Conservation (phyloP, 2,888 invertebrate species). For the Troglohyphantes excavatus region DNA sequence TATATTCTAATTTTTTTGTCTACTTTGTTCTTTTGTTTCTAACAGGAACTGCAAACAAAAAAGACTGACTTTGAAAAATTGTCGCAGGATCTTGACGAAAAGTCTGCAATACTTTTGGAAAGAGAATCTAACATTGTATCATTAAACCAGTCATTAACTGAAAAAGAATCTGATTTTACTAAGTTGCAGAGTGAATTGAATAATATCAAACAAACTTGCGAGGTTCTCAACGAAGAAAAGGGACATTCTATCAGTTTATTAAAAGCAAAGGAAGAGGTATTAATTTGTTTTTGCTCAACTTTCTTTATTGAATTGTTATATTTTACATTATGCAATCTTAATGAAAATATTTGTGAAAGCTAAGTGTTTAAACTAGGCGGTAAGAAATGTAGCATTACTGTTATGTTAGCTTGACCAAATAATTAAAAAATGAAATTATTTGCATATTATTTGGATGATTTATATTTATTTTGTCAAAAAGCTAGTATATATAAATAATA, state of each 20-base stretch:
- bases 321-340: neutral
- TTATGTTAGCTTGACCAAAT: too few species aligned
- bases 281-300: neutral
- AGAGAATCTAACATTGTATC: constrained; percentile 38
- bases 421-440: too few species aligned
- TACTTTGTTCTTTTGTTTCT: too few species aligned
- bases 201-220: neutral
- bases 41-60: constrained; percentile 23
- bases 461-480: too few species aligned
- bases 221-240: constrained; percentile 33
- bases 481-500: too few species aligned
- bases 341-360: neutral
- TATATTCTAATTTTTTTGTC: too few species aligned
- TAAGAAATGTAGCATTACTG: too few species aligned
- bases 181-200: constrained; percentile 23
- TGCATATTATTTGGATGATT: too few species aligned
- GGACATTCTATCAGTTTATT: neutral
- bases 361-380: too few species aligned
- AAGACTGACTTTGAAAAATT: constrained; percentile 15
- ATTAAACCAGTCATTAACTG: constrained; percentile 15
- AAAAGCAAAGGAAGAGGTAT: constrained; percentile 57
- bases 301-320: neutral
- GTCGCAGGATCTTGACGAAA: constrained; percentile 15
- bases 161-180: constrained; percentile 32
- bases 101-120: constrained; percentile 6